Evolutionary conservation across 2,113 vertebrate genomes (phyloP), one percentile per base, ranked within the genome.

Genomic region (Pomatostomus ruficeps): DNA sequence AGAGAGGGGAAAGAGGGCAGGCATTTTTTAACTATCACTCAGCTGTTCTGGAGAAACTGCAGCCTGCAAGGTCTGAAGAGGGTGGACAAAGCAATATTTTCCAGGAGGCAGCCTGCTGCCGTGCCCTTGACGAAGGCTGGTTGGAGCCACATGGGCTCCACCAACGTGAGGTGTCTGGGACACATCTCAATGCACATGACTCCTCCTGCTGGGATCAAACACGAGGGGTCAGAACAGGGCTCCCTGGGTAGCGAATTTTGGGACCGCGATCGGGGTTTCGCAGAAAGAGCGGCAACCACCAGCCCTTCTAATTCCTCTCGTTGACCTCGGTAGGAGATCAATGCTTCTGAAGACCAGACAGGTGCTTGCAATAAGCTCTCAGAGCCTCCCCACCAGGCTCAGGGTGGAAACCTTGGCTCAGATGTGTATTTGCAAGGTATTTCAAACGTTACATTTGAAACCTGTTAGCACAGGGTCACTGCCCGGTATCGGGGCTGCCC

Each of bases 371-470:
- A 94, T 95, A 91, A 84, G 88, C 76, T 90, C 59, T 71, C 85
- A 89, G 91, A 95, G 91, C 91, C 91, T 94, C 88, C 87, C 89
- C 65, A 70, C 91, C 70, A 85, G 91, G 83, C 75, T 84, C 45
- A 31, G 88, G 91, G 57, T 95, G 65, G 85, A 94, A 96, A 88
- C n/a, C 61, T 84, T 88, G 90, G 85, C 95, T 90, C 81, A 70
- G 83, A 92, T 93, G 72, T 81, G 78, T n/a, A 24, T 73, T 76
- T 94, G 62, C 8, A 14, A 95, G 93, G 77, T 67, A 93, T 97
- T 97, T 96, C 84, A 96, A 94, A 94, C 3, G 25, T 94, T 96
- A 89, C 96, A 93, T 93, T 91, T 74, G 91, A 93, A 96, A 96
- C 42, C 16, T 7, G 79, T 96, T 95, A 96, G 81, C 93, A 66